phyloP scores from a whole-genome alignment of 2,888 invertebrate genomes.

The Endomychus coccineus region DNA sequence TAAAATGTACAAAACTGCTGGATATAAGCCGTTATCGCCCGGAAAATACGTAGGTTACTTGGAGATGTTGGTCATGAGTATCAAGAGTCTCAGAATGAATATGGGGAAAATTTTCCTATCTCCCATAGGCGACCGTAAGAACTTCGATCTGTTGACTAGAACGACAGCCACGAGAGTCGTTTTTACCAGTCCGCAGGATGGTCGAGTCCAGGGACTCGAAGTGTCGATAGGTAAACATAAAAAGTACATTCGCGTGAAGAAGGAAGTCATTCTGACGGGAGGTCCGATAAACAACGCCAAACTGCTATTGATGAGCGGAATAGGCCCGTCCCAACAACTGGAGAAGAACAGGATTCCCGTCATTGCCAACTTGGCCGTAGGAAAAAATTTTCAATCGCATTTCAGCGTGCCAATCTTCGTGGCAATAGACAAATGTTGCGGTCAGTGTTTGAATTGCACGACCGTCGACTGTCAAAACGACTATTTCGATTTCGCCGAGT shows the following conservation, averaged over 20 bases:
- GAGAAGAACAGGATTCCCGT: constrained; percentile 31
- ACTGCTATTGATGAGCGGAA: constrained; percentile 54
- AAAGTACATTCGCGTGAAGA: constrained; percentile 39
- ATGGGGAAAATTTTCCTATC: constrained; percentile 42
- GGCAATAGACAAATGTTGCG: constrained; percentile 17
- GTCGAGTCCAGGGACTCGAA: constrained; percentile 9
- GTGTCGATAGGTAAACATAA: constrained; percentile 10
- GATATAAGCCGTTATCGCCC: constrained; percentile 10
- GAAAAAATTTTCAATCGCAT: constrained; percentile 45
- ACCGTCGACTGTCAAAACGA: constrained; percentile 12
- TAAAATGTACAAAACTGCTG: constrained; percentile 12
- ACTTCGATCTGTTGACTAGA: constrained; percentile 49
- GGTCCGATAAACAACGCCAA: constrained; percentile 60
- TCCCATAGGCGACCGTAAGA: constrained; percentile 45
- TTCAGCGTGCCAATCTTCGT: constrained; percentile 24
- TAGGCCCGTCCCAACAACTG: constrained; percentile 44
- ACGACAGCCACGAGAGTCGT: constrained; percentile 9
- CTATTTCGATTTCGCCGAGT: constrained; percentile 11
- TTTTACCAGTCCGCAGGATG: constrained; percentile 3
- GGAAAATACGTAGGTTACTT: constrained; percentile 20
- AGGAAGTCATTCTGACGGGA: constrained; percentile 53
- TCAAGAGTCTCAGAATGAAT: constrained; percentile 38
- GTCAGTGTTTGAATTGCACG: constrained; percentile 9
- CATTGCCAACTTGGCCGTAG: constrained; percentile 24
- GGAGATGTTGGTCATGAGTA: constrained; percentile 25